Evolutionary conservation across 2,113 vertebrate species (phyloP).

Genomic region (Leptosomus discolor): DNA sequence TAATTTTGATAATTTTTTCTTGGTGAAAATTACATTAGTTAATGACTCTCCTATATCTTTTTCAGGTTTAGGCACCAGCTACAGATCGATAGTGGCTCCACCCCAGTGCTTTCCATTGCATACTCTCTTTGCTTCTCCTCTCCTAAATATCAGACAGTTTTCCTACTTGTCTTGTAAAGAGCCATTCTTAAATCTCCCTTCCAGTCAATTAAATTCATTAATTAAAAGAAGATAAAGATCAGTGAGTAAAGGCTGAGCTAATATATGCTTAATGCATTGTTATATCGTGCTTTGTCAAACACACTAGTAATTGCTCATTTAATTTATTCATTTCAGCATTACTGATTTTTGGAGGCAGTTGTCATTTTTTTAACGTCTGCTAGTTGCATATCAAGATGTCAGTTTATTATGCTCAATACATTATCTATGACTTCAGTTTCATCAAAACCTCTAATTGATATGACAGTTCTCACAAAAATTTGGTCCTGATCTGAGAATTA

Average conservation of each 20-base stretch:
- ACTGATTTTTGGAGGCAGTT: not conserved
- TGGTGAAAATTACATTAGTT: no score
- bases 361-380: conserved; percentile 1
- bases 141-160: not conserved
- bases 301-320: conserved; percentile 24
- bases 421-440: conserved; percentile 26
- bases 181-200: not conserved
- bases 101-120: not conserved
- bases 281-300: conserved; percentile 40
- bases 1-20: not conserved
- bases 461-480: conserved; percentile 11
- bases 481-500: not conserved
- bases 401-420: not conserved
- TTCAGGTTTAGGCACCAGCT: not conserved
- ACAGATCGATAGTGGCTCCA: not conserved
- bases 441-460: conserved; percentile 44
- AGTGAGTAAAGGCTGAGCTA: conserved; percentile 37
- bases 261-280: conserved; percentile 42
- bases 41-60: not conserved
- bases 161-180: not conserved
- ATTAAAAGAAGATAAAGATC: conserved; percentile 53
- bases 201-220: conserved; percentile 52
- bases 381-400: not conserved
- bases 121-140: not conserved
- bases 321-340: conserved; percentile 22